These are phyloP conservation scores for Melinopterus prodromus DNA, from an alignment of 2,888 invertebrate species.

Conservation along the genomic window DNA sequence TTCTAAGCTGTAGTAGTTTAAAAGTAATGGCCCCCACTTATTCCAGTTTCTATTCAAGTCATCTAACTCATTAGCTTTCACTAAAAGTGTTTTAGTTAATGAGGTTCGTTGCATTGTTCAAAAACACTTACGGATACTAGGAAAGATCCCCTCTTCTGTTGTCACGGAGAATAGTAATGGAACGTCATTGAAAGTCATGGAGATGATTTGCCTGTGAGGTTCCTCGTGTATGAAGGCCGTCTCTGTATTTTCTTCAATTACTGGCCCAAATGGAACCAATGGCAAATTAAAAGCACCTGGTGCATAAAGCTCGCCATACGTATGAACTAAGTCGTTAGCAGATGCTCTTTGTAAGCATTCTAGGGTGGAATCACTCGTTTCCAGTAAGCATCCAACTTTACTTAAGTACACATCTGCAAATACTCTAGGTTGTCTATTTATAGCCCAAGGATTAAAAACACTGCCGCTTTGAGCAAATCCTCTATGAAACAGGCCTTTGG, in stretches of 20 bases:
- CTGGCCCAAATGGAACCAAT: constrained; percentile 10
- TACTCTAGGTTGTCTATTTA: neutral
- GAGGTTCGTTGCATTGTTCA: neutral
- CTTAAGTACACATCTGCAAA: neutral
- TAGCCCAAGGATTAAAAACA: neutral
- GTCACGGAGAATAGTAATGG: constrained; percentile 29
- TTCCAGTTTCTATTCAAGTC: neutral
- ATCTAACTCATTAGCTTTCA: neutral
- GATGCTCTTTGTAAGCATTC: neutral
- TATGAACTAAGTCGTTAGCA: neutral
- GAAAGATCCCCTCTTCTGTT: constrained; percentile 26
- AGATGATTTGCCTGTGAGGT: constrained; percentile 6
- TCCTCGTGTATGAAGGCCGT: constrained; percentile 14
- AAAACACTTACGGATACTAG: constrained; percentile 41
- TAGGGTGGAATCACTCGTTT: neutral
- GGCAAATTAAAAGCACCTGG: neutral
- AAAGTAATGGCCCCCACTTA: neutral
- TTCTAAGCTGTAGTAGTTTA: neutral
- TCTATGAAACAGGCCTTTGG: neutral
- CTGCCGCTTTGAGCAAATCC: neutral
- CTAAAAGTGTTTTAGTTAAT: neutral
- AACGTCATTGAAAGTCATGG: neutral
- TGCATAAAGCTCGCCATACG: neutral
- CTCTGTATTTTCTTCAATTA: constrained; percentile 48
- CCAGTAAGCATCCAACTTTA: neutral